A percentile compares a stretch with the other conserved stretches of the same genome.
Conservation (phyloP, 2,113 vertebrate species). For the Epinephelus fuscoguttatus region DNA sequence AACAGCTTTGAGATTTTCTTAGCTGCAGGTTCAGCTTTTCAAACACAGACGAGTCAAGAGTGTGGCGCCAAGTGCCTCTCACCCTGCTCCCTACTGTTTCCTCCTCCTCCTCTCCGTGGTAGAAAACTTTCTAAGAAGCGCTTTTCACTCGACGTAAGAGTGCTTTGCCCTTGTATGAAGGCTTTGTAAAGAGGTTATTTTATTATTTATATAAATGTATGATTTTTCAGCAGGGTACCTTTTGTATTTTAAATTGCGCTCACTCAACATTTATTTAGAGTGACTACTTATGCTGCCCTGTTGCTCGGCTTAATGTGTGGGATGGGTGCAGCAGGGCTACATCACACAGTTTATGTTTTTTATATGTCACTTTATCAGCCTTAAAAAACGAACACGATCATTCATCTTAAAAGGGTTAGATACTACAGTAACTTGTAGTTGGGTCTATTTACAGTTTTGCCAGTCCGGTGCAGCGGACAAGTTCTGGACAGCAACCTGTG, state of each 20-base stretch:
- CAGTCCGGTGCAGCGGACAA: too few relatives aligned
- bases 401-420: too few relatives aligned
- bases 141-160: conserved; percentile 48
- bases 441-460: too few relatives aligned
- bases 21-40: conserved; percentile 69
- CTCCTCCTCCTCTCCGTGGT: conserved; percentile 40
- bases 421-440: too few relatives aligned
- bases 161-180: conserved; percentile 56
- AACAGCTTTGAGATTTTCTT: conserved; percentile 62
- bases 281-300: neutral
- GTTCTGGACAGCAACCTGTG: too few relatives aligned
- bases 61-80: conserved; percentile 52
- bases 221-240: conserved; percentile 14
- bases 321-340: neutral
- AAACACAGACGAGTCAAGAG: conserved; percentile 62
- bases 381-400: neutral
- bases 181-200: conserved; percentile 35
- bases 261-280: neutral
- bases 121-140: conserved; percentile 66
- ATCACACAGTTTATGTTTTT: neutral
- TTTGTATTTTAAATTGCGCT: conserved; percentile 18
- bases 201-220: conserved; percentile 36
- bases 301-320: neutral
- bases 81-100: conserved; percentile 48
- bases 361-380: neutral